These are phyloP conservation scores for Styela plicata DNA, from an alignment of 23 tunicate species.

Conservation along the genomic window DNA sequence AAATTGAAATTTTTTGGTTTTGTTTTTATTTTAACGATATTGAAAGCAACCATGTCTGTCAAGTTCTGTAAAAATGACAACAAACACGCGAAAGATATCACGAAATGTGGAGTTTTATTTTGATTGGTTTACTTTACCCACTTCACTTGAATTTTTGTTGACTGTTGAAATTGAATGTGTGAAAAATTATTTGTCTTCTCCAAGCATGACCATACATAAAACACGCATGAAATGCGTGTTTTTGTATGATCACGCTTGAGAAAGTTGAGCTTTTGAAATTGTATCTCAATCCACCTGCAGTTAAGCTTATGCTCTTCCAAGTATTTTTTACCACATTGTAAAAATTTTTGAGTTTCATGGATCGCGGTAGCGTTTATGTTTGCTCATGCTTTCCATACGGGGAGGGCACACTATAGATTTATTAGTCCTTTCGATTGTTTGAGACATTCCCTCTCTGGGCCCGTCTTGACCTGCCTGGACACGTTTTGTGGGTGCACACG, in stretches of 20 bases:
- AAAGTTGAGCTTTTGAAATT: too few species aligned
- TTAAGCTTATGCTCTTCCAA: not conserved
- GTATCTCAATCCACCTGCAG: too few species aligned
- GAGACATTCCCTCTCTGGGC: not conserved
- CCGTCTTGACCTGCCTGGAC: not conserved
- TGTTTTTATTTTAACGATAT: too few species aligned
- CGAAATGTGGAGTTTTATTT: not conserved
- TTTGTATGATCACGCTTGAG: not conserved
- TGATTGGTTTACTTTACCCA: not conserved
- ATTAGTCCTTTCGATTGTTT: not conserved
- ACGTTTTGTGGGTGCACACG: not conserved
- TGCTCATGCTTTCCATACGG: not conserved
- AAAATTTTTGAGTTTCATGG: not conserved
- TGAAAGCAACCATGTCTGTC: too few species aligned
- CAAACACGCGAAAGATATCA: not conserved
- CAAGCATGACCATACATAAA: not conserved
- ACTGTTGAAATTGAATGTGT: not conserved
- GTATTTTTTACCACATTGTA: not conserved
- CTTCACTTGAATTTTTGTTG: not conserved
- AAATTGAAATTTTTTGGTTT: not conserved
- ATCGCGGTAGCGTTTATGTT: not conserved
- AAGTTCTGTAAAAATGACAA: not conserved
- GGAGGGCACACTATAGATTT: not conserved
- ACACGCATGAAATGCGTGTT: not conserved
- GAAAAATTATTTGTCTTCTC: too few species aligned